Percentiles rank a stretch among this genome's conserved stretches.
Evolutionary conservation across 2,888 invertebrate genomes (phyloP).

Genomic region (Epirrita christyi): DNA sequence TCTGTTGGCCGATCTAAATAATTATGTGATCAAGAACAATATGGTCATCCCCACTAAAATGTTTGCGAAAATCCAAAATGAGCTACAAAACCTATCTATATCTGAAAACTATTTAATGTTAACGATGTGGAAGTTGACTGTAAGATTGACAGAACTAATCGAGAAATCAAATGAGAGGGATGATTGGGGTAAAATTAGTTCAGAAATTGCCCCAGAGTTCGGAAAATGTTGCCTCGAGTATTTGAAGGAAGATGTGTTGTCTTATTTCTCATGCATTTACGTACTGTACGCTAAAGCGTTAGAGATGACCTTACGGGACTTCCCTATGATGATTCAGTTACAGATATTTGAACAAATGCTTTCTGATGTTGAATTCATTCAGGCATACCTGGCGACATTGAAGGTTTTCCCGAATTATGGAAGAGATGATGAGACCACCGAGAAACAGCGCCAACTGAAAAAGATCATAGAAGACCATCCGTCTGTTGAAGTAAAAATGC

Average conservation of each 20-base stretch:
- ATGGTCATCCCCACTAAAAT: slow-evolving; percentile 49
- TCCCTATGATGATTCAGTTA: slow-evolving; percentile 26
- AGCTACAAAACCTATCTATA: slow-evolving; percentile 47
- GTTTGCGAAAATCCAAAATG: slow-evolving; percentile 45
- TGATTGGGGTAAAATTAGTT: slow-evolving; percentile 42
- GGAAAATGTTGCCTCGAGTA: slow-evolving; percentile 51
- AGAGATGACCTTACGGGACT: slow-evolving; percentile 26
- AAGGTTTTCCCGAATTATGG: slow-evolving; percentile 36
- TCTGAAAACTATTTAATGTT: slow-evolving; percentile 59
- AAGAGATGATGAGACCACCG: slow-evolving; percentile 14
- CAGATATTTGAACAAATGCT: slow-evolving; percentile 47
- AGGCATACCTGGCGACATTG: slow-evolving; percentile 55
- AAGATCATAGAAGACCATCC: slow-evolving; percentile 45
- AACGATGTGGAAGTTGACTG: slow-evolving; percentile 55
- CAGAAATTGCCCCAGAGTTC: slow-evolving; percentile 47
- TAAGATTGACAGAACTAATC: slow-evolving; percentile 47
- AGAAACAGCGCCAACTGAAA: slow-evolving; percentile 34
- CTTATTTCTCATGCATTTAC: slow-evolving; percentile 59
- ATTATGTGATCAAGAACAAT: slow-evolving; percentile 42
- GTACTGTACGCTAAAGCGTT: slow-evolving; percentile 53
- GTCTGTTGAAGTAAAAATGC: slow-evolving; percentile 59
- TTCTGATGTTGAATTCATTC: slow-evolving; percentile 48
- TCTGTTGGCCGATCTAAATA: slow-evolving; percentile 47
- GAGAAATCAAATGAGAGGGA: slow-evolving; percentile 34
- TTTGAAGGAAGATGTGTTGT: slow-evolving; percentile 56